Conservation (phyloP, 2,113 vertebrate species). For the Hyperopisus bebe region DNA sequence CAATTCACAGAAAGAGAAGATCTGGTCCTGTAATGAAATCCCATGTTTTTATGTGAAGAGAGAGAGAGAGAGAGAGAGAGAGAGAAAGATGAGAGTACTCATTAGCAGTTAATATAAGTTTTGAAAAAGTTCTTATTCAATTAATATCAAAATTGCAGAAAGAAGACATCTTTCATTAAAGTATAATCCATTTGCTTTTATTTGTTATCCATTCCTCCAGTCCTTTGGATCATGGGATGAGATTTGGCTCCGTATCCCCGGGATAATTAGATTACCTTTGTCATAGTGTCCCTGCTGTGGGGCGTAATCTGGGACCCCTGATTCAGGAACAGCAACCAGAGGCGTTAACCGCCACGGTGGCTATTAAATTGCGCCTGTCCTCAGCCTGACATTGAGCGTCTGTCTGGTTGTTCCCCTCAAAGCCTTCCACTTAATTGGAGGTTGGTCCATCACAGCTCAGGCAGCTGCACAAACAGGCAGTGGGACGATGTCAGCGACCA, state of each 20-base stretch:
- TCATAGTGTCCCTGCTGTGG: not conserved
- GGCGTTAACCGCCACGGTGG: not conserved
- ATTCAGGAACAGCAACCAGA: not conserved
- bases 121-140: not conserved
- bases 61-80: not conserved
- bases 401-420: constrained; percentile 13
- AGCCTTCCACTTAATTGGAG: constrained; percentile 29
- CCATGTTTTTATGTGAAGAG: not conserved
- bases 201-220: not conserved
- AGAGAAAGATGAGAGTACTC: too few species aligned
- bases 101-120: not conserved
- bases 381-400: constrained; percentile 15
- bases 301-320: not conserved
- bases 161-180: not conserved
- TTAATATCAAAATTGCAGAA: not conserved
- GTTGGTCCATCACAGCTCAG: not conserved
- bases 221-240: not conserved
- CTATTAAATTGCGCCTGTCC: not conserved
- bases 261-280: not conserved
- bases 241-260: not conserved
- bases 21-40: not conserved
- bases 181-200: not conserved
- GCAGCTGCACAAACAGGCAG: not conserved
- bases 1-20: not conserved
- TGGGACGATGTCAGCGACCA: not conserved